Evolutionary conservation across 2,797 vertebrate species (phyloP).

Genomic region (Peromyscus attwateri): DNA sequence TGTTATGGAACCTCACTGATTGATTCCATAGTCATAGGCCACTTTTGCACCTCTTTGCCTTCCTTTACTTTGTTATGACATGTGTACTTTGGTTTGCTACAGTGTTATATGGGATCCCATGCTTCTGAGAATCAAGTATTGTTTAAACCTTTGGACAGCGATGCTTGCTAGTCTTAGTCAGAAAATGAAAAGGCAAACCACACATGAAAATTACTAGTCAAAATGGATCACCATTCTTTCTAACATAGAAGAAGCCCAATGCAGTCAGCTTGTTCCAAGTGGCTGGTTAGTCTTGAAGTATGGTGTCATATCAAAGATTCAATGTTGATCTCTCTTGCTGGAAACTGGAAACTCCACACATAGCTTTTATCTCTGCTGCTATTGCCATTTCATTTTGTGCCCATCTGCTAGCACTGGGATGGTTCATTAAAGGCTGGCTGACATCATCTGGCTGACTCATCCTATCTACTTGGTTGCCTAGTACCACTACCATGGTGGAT

Average conservation of each 20-base stretch:
- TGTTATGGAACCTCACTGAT: not conserved
- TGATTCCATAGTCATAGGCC: conserved; percentile 4
- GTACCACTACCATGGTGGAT: conserved; percentile 57
- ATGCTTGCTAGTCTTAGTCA: conserved; percentile 27
- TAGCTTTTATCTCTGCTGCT: conserved; percentile 42
- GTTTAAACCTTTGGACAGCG: conserved; percentile 26
- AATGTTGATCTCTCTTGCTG: conserved; percentile 53
- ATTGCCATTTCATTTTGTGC: conserved; percentile 61
- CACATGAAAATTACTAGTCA: conserved; percentile 49
- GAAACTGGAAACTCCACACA: conserved; percentile 16
- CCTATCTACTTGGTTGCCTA: conserved; percentile 72
- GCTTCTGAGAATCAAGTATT: conserved; percentile 8
- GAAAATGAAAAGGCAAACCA: conserved; percentile 57
- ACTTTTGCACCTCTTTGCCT: conserved; percentile 17
- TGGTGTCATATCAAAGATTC: conserved; percentile 24
- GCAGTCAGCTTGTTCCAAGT: conserved; percentile 25
- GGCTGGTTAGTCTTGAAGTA: conserved; percentile 6
- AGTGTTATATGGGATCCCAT: not conserved
- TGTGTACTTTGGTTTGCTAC: conserved; percentile 30
- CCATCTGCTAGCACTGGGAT: conserved; percentile 63
- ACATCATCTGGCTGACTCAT: conserved; percentile 78
- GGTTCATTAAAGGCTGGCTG: conserved; percentile 69
- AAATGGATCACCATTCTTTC: conserved; percentile 57
- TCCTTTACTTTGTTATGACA: conserved; percentile 33
- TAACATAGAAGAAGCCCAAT: not conserved